Evolutionary conservation across 2,888 invertebrate species (phyloP).

Genomic region (Machimus rusticus): DNA sequence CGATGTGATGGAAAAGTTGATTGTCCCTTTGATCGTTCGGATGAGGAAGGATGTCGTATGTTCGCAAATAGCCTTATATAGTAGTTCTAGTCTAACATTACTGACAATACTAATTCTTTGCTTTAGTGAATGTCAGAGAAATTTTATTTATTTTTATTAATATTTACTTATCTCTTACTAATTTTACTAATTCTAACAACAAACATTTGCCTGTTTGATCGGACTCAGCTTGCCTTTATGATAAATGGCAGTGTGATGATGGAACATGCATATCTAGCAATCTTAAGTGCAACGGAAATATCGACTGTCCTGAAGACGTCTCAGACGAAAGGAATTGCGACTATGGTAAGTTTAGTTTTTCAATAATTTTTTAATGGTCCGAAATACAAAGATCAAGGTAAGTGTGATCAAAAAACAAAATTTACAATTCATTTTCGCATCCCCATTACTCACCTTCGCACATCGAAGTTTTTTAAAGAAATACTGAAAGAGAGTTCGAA

Average conservation of each 20-base stretch:
- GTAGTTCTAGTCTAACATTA: not conserved
- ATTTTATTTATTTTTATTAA: not conserved
- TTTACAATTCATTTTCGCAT: not conserved
- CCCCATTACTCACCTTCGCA: not conserved
- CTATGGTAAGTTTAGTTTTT: slow-evolving; percentile 55
- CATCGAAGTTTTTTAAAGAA: not conserved
- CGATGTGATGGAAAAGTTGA: slow-evolving; percentile 79
- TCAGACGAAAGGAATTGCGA: slow-evolving; percentile 78
- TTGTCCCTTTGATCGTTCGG: slow-evolving; percentile 72
- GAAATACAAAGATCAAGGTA: not conserved
- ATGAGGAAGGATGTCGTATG: slow-evolving; percentile 71
- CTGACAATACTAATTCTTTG: not conserved
- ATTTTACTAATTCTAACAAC: not conserved
- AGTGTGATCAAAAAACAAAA: not conserved
- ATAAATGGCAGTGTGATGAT: slow-evolving; percentile 78
- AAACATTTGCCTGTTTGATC: not conserved
- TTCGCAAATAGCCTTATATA: slow-evolving; percentile 52
- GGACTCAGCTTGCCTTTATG: slow-evolving; percentile 70
- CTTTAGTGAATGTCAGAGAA: not conserved
- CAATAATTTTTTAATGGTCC: not conserved
- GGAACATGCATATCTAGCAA: slow-evolving; percentile 71
- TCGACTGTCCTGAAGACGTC: slow-evolving; percentile 75
- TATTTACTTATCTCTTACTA: not conserved
- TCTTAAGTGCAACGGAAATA: slow-evolving; percentile 71
- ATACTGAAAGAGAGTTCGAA: not conserved